These are phyloP conservation scores for Bombylius major DNA, from an alignment of 2,888 invertebrate species.

Conservation along the genomic window DNA sequence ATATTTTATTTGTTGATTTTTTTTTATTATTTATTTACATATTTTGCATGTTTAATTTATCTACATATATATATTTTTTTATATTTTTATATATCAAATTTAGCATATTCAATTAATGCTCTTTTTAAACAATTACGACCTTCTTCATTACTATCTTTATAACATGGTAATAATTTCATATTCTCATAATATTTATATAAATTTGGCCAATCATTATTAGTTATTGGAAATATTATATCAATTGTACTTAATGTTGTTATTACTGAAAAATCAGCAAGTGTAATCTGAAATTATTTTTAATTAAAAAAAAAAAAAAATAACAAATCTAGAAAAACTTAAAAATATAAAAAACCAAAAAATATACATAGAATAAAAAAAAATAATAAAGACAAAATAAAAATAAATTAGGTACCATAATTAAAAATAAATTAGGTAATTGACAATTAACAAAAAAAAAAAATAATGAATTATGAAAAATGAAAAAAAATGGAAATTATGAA, in stretches of 20 bases:
- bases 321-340: neutral
- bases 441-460: no score
- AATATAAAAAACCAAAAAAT: neutral
- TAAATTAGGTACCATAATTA: no score
- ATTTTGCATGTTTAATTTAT: no score
- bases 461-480: no score
- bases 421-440: no score
- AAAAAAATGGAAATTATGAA: no score
- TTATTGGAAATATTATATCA: constrained; percentile 36
- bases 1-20: no score
- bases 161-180: constrained; percentile 26
- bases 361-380: neutral
- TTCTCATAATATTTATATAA: constrained; percentile 24
- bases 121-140: constrained; percentile 26
- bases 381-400: neutral
- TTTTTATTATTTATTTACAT: no score
- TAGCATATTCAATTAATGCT: constrained; percentile 11
- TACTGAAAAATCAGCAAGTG: constrained; percentile 38
- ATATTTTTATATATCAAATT: neutral
- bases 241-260: constrained; percentile 36
- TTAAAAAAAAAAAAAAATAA: constrained; percentile 2
- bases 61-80: no score
- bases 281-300: constrained; percentile 23
- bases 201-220: constrained; percentile 29
- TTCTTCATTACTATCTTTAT: constrained; percentile 21